Percentiles rank a stretch among this genome's conserved stretches.
Evolutionary conservation across 2,113 vertebrate species (phyloP).

Genomic region (Pterocles gutturalis): DNA sequence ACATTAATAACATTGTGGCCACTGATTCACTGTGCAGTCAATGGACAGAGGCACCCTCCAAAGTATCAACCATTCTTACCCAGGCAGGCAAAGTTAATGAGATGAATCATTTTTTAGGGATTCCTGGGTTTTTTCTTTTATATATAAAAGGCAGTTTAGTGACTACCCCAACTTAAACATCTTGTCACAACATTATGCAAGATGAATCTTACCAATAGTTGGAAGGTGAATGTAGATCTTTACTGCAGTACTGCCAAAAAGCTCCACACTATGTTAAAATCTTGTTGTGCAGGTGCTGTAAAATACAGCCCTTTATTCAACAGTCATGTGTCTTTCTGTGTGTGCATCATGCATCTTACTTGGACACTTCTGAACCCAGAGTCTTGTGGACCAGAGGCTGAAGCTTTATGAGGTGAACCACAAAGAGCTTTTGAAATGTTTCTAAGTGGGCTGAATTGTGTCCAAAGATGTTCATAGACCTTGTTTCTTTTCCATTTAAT

Average conservation of each 20-base stretch:
- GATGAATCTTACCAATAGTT: not conserved
- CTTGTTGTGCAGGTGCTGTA: not conserved
- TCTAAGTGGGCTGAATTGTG: not conserved
- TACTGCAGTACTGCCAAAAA: not conserved
- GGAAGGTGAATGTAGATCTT: not conserved
- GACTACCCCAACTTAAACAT: not conserved
- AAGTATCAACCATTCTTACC: not conserved
- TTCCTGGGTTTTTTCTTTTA: not conserved
- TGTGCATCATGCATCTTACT: not conserved
- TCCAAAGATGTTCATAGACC: not conserved
- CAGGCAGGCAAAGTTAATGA: not conserved
- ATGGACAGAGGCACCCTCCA: not conserved
- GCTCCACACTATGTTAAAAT: not conserved
- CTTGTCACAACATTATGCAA: not conserved
- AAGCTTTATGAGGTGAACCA: constrained; percentile 15
- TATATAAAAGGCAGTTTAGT: not conserved
- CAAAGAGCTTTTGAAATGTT: constrained; percentile 33
- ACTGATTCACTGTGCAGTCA: not conserved
- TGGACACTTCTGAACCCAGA: not conserved
- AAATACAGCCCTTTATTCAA: not conserved
- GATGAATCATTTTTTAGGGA: rapidly evolving
- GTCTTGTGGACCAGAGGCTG: not conserved
- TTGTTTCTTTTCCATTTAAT: constrained; percentile 19
- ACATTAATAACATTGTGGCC: not conserved
- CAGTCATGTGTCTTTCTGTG: not conserved